Evolutionary conservation across 2,888 invertebrate species (phyloP), one percentile per base, ranked within the genome.

Genomic region (Sympetrum striolatum): DNA sequence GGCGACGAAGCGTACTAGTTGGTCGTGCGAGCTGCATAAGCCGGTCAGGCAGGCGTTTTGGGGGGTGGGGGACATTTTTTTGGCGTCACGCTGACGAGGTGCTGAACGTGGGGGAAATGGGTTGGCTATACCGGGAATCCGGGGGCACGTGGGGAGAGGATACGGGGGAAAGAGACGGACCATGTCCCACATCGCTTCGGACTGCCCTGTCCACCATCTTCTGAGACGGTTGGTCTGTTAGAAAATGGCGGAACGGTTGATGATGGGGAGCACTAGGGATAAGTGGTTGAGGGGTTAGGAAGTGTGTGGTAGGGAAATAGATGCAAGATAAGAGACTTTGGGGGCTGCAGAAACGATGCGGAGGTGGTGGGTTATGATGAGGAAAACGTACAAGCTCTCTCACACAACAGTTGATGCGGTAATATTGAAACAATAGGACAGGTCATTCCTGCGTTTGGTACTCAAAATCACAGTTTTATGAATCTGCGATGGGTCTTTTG

Each of bases 11-110:
- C 86, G 86, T 58, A 86, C 86, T 58, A 60, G 35, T 58, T 86
- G 58, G 86, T n/a, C 86, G 86, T 60, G 86, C 86, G 86, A 60
- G 86, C 86, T 86, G 35, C 86, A 86, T 86, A 73, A 73, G 73
- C 73, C 73, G 6, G 73, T 73, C 73, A 73, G 73, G 73, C 73
- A 73, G 73, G 73, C 73, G 73, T 73, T 73, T 73, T 25, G 73
- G 73, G 73, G 73, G 73, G n/a, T n/a, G 73, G 73, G 73, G 73
- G 73, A 73, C n/a, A 73, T 73, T 73, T 73, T 73, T 73, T 73
- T 73, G 73, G 73, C 73, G 73, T 73, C 73, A 73, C 73, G 73
- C 73, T 73, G 73, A 73, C 73, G 73, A 31, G 6, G 73, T 73
- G 73, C 73, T 73, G 73, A 73, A 73, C 10, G 73, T n/a, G 73